Base-by-base conservation (phyloP, 2,797 vertebrate genomes). In the Tragopan temminckii region DNA sequence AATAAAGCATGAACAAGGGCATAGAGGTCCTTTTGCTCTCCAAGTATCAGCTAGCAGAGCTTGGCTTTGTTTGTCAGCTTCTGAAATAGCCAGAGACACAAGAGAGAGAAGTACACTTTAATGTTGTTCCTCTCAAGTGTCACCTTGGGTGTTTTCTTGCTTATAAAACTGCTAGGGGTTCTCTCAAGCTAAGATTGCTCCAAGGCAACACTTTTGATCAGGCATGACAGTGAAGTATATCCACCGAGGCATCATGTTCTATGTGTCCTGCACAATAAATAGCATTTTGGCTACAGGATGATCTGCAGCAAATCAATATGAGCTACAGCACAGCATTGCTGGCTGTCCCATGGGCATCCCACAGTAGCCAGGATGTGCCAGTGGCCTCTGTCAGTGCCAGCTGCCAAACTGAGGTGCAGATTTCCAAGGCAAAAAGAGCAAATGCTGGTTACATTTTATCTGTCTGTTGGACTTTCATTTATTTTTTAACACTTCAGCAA, bases 101-200 rank as follows among this genome's bases (percentile, higher is more conserved):
- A 59, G 76, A 93, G 88, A 94, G 43, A 89, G 78, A 70, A 91
- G 57, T 59, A 45, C 8, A 29, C 87, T 92, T 95, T 83, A 76
- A 83, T 91, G 82, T 58, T 69, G 7, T 46, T 93, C 82, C 58
- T 96, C 84, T 95, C 52, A 95, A 91, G 83, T 84, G 84, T 95
- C 94, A 95, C 90, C 86, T 89, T 94, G 77, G 42, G 69, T 93
- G 93, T 91, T 80, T 94, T 92, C 90, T 89, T 94, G 48, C 84
- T 97, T 81, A 82, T 11, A 53, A 78, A 92, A 81, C 93, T 94
- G 27, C 89, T 91, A 79, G 71, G 68, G 81, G 84, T 94, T 93
- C 86, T 93, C 88, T 94, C 80, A 80, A 85, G 42, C 86, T 94
- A 48, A 85, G 89, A 90, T 82, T 1, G 25, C 91, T 93, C 75